Base-by-base conservation (phyloP, 1,140 invertebrate species). In the Eciton burchellii region DNA sequence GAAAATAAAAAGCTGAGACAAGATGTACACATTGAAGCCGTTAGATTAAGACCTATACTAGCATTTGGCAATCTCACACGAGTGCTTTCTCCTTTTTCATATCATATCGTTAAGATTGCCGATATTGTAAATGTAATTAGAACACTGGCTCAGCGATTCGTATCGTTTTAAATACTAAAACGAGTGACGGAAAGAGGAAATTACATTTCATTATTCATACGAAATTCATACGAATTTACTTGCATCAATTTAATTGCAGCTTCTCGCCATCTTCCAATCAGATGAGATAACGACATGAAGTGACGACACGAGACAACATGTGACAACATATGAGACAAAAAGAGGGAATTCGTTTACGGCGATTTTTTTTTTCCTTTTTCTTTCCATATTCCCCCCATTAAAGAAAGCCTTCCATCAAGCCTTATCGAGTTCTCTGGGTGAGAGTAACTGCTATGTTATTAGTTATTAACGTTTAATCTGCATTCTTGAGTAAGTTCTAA, bases 131-230 rank as follows among this genome's bases (percentile, higher is more conserved):
- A 56, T 14, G 41, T 16, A 41, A 73, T 1, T 0, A n/a, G 29
- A 62, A 62, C 12, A 73, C 14, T 74, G 26, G 1, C 14, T 11
- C 26, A 57, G 41, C 52, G 70, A 76, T 49, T 65, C 19, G 49
- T 63, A 60, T 76, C 43, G 26, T 9, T 5, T 12, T 9, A 43
- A 35, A 14, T 29, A 49, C 62, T 74, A 49, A 63, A 73, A 2
- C 12, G 14, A 24, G 35, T 14, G 19, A n/a, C 14, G 14, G 21
- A 14, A 41, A 49, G 21, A 35, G 14, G 1, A 16, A 76, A 76
- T 35, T 65, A 76, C 19, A 65, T 35, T n/a, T n/a, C n/a, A n/a
- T n/a, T n/a, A n/a, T n/a, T n/a, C n/a, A n/a, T n/a, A n/a, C n/a
- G n/a, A n/a, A n/a, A n/a, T n/a, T n/a, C n/a, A n/a, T n/a, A n/a